phyloP scores from a whole-genome alignment of 2,113 vertebrate genomes.

The Stigmatopora argus region DNA sequence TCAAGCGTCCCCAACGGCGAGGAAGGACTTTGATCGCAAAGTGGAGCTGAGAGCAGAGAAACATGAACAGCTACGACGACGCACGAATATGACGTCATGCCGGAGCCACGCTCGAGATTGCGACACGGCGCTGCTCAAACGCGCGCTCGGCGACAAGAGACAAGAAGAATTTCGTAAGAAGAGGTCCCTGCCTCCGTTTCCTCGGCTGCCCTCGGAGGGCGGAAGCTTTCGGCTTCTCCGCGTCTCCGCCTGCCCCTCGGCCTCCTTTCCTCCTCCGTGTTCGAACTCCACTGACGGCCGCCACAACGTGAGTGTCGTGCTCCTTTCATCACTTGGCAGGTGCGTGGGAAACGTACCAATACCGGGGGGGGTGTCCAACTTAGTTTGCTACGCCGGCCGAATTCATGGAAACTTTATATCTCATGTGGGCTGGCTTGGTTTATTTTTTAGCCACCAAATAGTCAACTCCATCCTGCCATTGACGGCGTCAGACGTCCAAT shows the following conservation, averaged over 20 bases:
- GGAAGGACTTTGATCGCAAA: slow-evolving; percentile 57
- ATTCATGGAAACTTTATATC: no score
- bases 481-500: no score
- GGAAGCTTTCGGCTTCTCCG: background rate
- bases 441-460: no score
- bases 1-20: slow-evolving; percentile 12
- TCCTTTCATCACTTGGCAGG: background rate
- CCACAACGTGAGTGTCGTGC: background rate
- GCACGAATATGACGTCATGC: slow-evolving; percentile 70
- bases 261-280: background rate
- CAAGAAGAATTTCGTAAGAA: slow-evolving; percentile 67
- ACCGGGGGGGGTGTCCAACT: no score
- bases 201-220: no score
- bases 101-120: slow-evolving; percentile 60
- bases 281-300: background rate
- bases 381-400: no score
- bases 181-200: slow-evolving; percentile 52
- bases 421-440: no score
- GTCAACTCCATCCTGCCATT: no score
- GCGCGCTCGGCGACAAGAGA: slow-evolving; percentile 64
- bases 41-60: slow-evolving; percentile 58
- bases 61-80: slow-evolving; percentile 60
- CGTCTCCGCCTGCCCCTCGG: background rate
- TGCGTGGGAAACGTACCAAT: no score
- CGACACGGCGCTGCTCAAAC: slow-evolving; percentile 52